Conservation (phyloP, 30 jellyfish, hydroid and myxozoan genomes). For the Turritopsis rubra region DNA sequence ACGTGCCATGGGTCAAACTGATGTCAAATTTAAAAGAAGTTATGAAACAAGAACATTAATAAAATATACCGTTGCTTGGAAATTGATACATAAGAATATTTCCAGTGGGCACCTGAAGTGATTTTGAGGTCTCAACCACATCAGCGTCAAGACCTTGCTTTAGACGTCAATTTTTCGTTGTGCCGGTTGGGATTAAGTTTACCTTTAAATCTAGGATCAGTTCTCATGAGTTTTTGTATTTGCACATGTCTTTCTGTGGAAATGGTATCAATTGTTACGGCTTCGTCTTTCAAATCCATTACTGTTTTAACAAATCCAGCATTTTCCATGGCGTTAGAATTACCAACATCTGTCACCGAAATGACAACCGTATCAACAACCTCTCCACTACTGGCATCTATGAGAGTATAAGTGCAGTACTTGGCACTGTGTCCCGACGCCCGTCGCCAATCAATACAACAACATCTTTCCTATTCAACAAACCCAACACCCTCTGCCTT, state of each 20-base stretch:
- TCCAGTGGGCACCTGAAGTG: too few relatives aligned
- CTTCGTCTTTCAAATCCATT: background rate
- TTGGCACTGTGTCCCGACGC: background rate
- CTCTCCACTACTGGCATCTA: background rate
- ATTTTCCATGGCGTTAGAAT: background rate
- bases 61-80: too few relatives aligned
- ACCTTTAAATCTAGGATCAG: background rate
- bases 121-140: background rate
- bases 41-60: too few relatives aligned
- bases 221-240: background rate
- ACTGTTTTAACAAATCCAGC: background rate
- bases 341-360: background rate
- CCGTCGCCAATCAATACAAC: background rate
- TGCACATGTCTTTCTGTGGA: background rate
- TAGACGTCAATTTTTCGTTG: background rate
- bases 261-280: background rate
- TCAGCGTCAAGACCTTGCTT: background rate
- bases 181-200: background rate
- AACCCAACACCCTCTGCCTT: background rate
- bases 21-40: background rate
- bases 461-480: background rate
- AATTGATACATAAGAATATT: background rate
- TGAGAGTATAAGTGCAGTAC: background rate
- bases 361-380: background rate
- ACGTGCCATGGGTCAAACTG: background rate